Conservation (phyloP, 2,797 vertebrate species). For the Sebastes hopkinsi region DNA sequence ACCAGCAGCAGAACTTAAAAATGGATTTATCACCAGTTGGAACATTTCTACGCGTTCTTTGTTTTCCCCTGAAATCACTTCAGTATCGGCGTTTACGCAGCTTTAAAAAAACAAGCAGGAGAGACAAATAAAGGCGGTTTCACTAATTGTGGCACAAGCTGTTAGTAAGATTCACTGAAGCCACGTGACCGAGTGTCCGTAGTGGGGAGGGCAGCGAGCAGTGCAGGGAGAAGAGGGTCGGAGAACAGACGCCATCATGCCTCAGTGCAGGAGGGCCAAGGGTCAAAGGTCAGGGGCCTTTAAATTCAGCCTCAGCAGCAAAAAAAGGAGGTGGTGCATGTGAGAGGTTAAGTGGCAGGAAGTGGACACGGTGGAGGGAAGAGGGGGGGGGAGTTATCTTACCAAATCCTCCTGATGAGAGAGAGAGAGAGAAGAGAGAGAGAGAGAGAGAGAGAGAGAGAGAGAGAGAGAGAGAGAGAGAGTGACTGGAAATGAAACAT, state of each 20-base stretch:
- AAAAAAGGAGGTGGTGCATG: neutral
- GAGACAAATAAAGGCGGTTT: neutral
- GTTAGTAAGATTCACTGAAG: neutral
- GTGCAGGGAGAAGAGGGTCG: neutral
- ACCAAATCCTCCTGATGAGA: conserved; percentile 77
- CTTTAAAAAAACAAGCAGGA: neutral
- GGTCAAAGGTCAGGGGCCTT: conserved; percentile 15
- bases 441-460: neutral
- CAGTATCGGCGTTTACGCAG: neutral
- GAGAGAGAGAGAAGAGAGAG: conserved; percentile 13
- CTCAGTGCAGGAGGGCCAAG: conserved; percentile 1
- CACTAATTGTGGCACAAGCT: neutral
- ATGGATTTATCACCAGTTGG: neutral
- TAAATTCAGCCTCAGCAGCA: conserved; percentile 6
- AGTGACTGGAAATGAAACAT: conserved; percentile 9
- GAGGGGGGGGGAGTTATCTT: conserved; percentile 43
- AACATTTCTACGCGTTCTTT: neutral
- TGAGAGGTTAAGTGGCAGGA: neutral
- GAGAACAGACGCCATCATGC: conserved; percentile 2
- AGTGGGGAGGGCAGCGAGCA: conserved; percentile 6
- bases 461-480: neutral
- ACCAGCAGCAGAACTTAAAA: neutral
- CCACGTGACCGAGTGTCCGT: neutral
- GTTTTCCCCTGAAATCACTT: neutral
- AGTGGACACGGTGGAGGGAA: neutral